Base-by-base conservation (phyloP, 2,797 vertebrate genomes). In the Tinamus major region DNA sequence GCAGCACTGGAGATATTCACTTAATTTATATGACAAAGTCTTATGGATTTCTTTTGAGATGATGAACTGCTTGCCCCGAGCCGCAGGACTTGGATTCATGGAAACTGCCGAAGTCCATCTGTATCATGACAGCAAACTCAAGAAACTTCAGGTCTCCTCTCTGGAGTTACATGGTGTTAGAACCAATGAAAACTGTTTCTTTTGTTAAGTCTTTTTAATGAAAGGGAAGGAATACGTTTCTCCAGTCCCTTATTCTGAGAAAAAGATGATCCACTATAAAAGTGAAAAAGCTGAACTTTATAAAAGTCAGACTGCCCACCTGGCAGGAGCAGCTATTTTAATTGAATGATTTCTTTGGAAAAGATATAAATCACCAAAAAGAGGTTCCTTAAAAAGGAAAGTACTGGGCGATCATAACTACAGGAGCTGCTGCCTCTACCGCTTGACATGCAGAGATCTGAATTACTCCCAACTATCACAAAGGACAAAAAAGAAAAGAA, bases 71-170 rank as follows among this genome's bases (percentile, higher is more conserved):
- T 3, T 58, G 62, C 19, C 48, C 17, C 1, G 4, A 63, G 55
- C 37, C 42, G 27, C 23, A 58, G 42, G 62, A n/a, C 49, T 81
- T 81, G 59, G 18, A 46, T 46, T 72, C 55, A 19, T 76, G 63
- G 59, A 89, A 90, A 35, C 9, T 55, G 8, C 23, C 46, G 53
- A 72, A 76, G 13, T 31, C 53, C 55, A 69, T 10, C n/a, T 13
- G 58, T 1, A 0, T 59, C 41, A 3, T 29, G 15, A 41, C 0
- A 1, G 15, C 44, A 81, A 41, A 37, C 29, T 53, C 2, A 0
- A 51, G 13, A 79, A 77, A 82, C 85, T 84, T 84, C 59, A 65
- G 8, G 26, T 69, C 49, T 61, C 15, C 9, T 49, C 74, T 51
- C 10, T 48, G 35, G 35, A 83, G 24, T 59, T 67, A 18, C 10